These are phyloP conservation scores for Hydractinia echinata DNA, from an alignment of 30 jellyfish, hydroid and myxozoan genomes.

Conservation along the genomic window DNA sequence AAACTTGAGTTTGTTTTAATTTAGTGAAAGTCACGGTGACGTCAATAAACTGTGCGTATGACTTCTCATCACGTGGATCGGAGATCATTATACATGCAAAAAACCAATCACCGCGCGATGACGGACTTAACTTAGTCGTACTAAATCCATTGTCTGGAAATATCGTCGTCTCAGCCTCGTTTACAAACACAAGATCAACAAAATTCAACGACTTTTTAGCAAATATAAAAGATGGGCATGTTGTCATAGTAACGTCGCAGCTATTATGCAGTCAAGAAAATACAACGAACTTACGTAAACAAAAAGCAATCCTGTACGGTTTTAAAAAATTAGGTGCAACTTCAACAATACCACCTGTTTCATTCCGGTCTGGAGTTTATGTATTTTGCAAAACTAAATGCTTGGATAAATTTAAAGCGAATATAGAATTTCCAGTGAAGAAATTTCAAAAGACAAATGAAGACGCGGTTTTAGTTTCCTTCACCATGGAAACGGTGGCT, in stretches of 20 bases:
- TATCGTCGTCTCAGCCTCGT: conserved; percentile 2
- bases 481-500: background rate
- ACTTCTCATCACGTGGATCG: background rate
- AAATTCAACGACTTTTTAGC: background rate
- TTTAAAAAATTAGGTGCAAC: conserved; percentile 4
- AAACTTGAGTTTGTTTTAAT: background rate
- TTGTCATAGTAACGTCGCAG: conserved; percentile 15
- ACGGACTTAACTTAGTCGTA: background rate
- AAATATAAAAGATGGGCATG: background rate
- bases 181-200: background rate
- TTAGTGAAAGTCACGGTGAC: background rate
- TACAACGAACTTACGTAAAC: background rate
- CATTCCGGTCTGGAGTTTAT: conserved; percentile 6
- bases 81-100: background rate
- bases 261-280: conserved; percentile 6
- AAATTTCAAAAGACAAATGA: background rate
- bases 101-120: background rate
- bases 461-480: conserved; percentile 1
- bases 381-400: background rate
- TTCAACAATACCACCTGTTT: background rate
- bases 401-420: background rate
- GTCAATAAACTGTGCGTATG: background rate
- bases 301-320: background rate
- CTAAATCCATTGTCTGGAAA: conserved; percentile 10
- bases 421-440: background rate